Evolutionary conservation across 1,140 invertebrate species (phyloP), one percentile per base, ranked within the genome.

Genomic region (Drosophila paulistorum): DNA sequence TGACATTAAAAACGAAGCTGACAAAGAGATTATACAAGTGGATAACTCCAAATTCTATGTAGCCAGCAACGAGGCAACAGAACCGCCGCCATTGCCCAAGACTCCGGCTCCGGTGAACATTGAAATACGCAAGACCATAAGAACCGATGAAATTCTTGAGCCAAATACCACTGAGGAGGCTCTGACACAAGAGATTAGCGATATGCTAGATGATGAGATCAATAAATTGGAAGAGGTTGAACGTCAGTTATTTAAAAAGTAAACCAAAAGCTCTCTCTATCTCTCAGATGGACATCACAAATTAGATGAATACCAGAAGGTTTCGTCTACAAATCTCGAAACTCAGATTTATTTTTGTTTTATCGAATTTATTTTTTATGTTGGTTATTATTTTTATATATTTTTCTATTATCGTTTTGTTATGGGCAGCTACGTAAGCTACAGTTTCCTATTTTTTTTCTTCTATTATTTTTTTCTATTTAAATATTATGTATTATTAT

Each of bases 11-110:
- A 30, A 74, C 10, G 17, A 51, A 17, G 9, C 10, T 9, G 17
- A 51, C 20, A 51, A 51, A 51, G 45, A 51, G n/a, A 79, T 89
- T 7, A 60, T 78, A 1, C 74, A 71, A 14, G 79, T 91, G 59
- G 90, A 92, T 11, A 91, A 90, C 62, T 92, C 91, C 2, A 91
- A 87, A 48, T 92, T 92, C 67, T 92, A 92, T 74, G 60, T 92
- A 45, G 54, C 80, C 7, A 75, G 60, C 45, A 73, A 80, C 17
- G 79, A 81, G 59, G 63, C 65, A 20, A 37, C 48, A 13, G 74
- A 62, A 14, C 83, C 83, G 3, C 83, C 83, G 0, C 90, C 90
- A 0, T 20, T 91, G 10, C 86, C 90, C 6, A 79, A 77, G n/a
- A 83, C 90, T 7, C 79, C 86, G 6, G 90, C 90, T 17, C 90